Conservation (phyloP, 2,113 vertebrate species). For the Corydoras sp. region DNA sequence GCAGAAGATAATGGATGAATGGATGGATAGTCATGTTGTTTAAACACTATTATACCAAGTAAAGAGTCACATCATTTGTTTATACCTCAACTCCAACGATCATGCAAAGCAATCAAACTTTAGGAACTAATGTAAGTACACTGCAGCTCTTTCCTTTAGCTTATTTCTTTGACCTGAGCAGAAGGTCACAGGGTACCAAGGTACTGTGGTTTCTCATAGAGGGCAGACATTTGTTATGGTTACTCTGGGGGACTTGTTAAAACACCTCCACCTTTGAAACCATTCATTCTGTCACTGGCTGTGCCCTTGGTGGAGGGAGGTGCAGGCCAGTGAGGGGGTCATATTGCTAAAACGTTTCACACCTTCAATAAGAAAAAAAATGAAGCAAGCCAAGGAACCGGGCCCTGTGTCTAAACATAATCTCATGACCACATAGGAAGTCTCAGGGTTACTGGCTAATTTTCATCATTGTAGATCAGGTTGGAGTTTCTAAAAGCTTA, state of each 20-base stretch:
- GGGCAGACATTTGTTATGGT: slow-evolving; percentile 10
- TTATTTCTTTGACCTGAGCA: too few relatives aligned
- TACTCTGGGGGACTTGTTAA: slow-evolving; percentile 20
- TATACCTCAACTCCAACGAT: too few relatives aligned
- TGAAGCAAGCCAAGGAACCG: neutral
- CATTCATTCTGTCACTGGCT: slow-evolving; percentile 22
- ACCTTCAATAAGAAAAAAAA: slow-evolving; percentile 6
- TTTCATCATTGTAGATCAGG: slow-evolving; percentile 17
- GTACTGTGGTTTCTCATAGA: slow-evolving; percentile 7
- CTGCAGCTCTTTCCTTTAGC: too few relatives aligned
- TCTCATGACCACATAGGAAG: slow-evolving; percentile 9
- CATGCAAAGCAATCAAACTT: too few relatives aligned
- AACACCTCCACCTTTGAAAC: slow-evolving; percentile 22
- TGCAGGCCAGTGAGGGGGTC: slow-evolving; percentile 18
- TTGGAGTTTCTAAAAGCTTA: neutral
- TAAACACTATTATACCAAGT: too few relatives aligned
- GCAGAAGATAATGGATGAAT: too few relatives aligned
- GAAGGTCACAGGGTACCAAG: neutral
- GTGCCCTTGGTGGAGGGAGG: slow-evolving; percentile 22
- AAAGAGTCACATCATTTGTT: too few relatives aligned
- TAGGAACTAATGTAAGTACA: too few relatives aligned
- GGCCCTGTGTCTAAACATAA: neutral
- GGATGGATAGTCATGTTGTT: too few relatives aligned
- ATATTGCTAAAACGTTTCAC: slow-evolving; percentile 16
- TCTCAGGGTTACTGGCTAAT: slow-evolving; percentile 18